Evolutionary conservation across 2,797 vertebrate genomes (phyloP).

Genomic region (Brachymystax lenok): DNA sequence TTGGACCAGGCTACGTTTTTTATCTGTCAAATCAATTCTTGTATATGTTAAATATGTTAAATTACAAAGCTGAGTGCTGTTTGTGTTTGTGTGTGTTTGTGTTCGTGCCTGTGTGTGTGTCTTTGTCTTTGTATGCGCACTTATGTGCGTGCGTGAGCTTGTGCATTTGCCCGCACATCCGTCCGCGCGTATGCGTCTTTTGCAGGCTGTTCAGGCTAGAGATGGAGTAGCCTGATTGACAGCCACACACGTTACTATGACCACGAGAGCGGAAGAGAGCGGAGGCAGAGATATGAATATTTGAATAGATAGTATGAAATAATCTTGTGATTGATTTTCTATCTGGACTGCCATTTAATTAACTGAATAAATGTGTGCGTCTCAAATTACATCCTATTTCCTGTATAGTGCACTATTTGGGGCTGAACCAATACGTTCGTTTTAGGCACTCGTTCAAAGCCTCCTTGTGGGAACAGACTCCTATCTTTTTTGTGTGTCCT

Average conservation of each 20-base stretch:
- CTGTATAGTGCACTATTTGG: neutral
- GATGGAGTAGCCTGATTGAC: slow-evolving; percentile 74
- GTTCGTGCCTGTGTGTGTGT: no score
- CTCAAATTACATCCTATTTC: neutral
- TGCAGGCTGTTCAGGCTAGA: slow-evolving; percentile 66
- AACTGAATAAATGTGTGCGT: slow-evolving; percentile 69
- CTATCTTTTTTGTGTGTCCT: slow-evolving; percentile 46
- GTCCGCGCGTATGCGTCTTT: neutral
- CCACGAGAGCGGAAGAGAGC: slow-evolving; percentile 68
- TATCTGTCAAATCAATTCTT: slow-evolving; percentile 69
- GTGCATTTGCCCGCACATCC: no score
- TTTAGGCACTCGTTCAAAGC: slow-evolving; percentile 58
- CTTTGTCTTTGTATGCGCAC: no score
- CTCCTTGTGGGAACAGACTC: slow-evolving; percentile 52
- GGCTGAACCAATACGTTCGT: slow-evolving; percentile 49
- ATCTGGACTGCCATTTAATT: slow-evolving; percentile 78
- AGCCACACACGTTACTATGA: slow-evolving; percentile 76
- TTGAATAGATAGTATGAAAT: slow-evolving; percentile 79
- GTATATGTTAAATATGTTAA: slow-evolving; percentile 67
- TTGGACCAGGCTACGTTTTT: slow-evolving; percentile 62
- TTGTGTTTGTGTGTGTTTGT: no score
- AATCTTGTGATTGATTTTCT: slow-evolving; percentile 83
- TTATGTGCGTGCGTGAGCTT: neutral
- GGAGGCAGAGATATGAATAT: slow-evolving; percentile 72
- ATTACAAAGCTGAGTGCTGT: slow-evolving; percentile 45